A percentile compares a stretch with the other conserved stretches of the same genome.
Evolutionary conservation across 1,140 invertebrate species (phyloP).

Genomic region (Trachymyrmex septentrionalis): DNA sequence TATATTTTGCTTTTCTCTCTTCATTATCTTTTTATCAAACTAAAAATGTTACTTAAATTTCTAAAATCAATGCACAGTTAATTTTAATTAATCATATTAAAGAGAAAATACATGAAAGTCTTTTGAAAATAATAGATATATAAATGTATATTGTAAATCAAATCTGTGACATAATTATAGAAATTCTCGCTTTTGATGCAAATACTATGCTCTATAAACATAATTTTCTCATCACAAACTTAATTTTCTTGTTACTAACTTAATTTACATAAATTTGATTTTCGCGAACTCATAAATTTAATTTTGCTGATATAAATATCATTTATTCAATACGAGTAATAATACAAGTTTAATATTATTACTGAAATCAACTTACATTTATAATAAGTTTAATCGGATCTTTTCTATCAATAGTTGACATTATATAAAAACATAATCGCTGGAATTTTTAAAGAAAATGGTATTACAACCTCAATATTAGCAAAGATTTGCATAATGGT

Average conservation of each 20-base stretch:
- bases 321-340: neutral
- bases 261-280: conserved; percentile 21
- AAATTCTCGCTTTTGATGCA: neutral
- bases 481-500: conserved; percentile 11
- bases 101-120: neutral
- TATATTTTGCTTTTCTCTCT: neutral
- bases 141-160: neutral
- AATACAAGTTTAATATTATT: neutral
- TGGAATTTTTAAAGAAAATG: conserved; percentile 21
- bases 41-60: neutral
- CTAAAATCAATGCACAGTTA: neutral
- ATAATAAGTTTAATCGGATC: neutral
- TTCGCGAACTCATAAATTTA: too few species aligned
- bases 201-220: neutral
- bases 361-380: neutral
- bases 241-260: neutral
- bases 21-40: neutral
- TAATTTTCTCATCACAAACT: conserved; percentile 15
- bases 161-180: conserved; percentile 4
- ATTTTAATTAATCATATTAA: neutral
- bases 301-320: conserved; percentile 6
- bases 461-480: conserved; percentile 2
- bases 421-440: neutral
- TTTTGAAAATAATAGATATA: conserved; percentile 5
- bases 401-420: neutral